These are phyloP conservation scores for Pseudocheirus occidentalis DNA, from an alignment of 2,797 vertebrate species.

Conservation along the genomic window DNA sequence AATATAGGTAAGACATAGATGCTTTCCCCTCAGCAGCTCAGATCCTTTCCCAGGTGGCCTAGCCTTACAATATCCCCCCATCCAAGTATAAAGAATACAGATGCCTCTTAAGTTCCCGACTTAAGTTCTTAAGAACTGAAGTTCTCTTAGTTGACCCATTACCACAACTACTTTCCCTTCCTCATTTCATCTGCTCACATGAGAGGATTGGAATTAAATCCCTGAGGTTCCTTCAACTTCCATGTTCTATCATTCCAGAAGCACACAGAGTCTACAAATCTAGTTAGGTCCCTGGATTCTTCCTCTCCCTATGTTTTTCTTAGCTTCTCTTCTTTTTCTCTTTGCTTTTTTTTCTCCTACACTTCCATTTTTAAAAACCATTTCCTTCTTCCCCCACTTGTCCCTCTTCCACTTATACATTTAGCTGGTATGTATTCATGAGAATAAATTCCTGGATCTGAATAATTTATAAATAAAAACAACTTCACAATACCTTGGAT, in stretches of 20 bases:
- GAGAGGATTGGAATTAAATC: background rate
- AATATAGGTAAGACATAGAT: background rate
- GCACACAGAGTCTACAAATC: background rate
- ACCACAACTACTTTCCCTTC: background rate
- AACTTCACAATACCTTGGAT: background rate
- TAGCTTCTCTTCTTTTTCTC: background rate
- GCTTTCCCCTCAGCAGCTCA: background rate
- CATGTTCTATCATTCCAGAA: background rate
- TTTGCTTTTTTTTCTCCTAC: background rate
- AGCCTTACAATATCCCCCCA: background rate
- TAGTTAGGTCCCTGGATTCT: background rate
- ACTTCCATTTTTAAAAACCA: background rate
- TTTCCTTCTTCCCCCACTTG: background rate
- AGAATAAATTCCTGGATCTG: background rate
- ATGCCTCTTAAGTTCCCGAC: background rate
- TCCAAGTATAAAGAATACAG: background rate
- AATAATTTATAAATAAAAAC: background rate
- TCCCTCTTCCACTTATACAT: background rate
- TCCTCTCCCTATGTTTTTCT: background rate
- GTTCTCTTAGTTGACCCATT: background rate
- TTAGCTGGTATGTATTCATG: background rate
- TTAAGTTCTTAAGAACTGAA: too few relatives aligned
- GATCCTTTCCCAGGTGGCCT: background rate
- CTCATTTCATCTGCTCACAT: background rate
- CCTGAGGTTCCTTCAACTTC: background rate